Conservation (phyloP, 1,140 invertebrate genomes). For the Lasioglossum albipes region DNA sequence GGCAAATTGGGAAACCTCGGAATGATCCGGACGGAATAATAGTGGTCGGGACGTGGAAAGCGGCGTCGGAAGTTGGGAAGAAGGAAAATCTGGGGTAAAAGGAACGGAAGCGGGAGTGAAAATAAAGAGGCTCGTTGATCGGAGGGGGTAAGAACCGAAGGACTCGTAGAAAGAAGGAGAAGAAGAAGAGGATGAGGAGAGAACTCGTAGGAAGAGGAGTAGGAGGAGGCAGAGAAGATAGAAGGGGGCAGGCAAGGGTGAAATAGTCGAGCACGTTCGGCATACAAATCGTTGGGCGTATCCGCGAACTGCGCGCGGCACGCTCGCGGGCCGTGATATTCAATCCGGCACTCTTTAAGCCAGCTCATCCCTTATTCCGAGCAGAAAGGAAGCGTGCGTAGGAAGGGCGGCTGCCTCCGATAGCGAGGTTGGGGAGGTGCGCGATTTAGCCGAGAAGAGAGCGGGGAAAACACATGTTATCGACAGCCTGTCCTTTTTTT, state of each 20-base stretch:
- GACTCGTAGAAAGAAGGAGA: neutral
- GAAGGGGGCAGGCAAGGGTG: neutral
- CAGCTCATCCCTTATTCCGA: constrained; percentile 52
- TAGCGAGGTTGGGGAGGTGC: constrained; percentile 7
- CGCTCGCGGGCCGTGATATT: constrained; percentile 59
- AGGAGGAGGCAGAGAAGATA: neutral
- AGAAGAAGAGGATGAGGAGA: neutral
- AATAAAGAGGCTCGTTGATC: no score
- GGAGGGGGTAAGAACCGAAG: no score
- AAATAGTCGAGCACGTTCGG: constrained; percentile 39
- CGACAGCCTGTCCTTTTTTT: constrained; percentile 57
- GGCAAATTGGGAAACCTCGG: no score
- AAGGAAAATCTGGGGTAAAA: no score
- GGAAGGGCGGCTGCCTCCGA: constrained; percentile 26
- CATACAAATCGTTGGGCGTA: constrained; percentile 62
- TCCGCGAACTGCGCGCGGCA: constrained; percentile 43
- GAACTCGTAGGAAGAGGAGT: neutral
- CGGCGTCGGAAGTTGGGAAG: neutral
- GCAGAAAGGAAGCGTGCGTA: constrained; percentile 33
- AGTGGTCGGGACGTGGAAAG: neutral
- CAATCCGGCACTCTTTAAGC: constrained; percentile 67
- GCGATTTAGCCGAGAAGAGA: constrained; percentile 35
- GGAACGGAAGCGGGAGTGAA: no score
- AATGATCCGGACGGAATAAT: neutral
- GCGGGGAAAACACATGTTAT: constrained; percentile 63